Conservation (phyloP, 2,113 vertebrate species). For the Paramormyrops kingsleyae region DNA sequence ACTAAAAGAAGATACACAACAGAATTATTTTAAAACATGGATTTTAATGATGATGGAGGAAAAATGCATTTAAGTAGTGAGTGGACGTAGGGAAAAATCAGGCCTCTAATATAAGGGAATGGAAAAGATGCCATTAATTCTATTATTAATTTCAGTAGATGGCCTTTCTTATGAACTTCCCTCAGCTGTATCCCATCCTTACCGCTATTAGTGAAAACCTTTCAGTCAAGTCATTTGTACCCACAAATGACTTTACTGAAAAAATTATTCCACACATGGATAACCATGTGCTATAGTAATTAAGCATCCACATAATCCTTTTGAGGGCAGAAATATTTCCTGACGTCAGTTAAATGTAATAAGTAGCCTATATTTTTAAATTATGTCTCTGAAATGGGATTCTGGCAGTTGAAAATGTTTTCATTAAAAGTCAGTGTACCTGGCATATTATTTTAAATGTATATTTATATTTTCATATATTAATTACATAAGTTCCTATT, state of each 20-base stretch:
- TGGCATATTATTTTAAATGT: not conserved
- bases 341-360: not conserved
- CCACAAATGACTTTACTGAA: too few relatives aligned
- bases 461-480: not conserved
- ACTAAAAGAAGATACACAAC: not conserved
- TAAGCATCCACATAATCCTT: not conserved
- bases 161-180: not conserved
- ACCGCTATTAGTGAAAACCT: not conserved
- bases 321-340: not conserved
- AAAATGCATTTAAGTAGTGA: not conserved
- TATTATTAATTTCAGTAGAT: not conserved
- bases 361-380: not conserved
- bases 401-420: not conserved
- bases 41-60: not conserved
- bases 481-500: not conserved
- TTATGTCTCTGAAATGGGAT: not conserved
- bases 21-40: not conserved
- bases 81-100: not conserved
- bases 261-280: not conserved
- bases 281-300: conserved; percentile 1
- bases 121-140: not conserved
- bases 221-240: not conserved
- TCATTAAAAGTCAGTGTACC: not conserved
- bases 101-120: not conserved
- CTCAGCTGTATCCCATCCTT: not conserved